Conservation (phyloP, 2,888 invertebrate species). For the Scaeva pyrastri region DNA sequence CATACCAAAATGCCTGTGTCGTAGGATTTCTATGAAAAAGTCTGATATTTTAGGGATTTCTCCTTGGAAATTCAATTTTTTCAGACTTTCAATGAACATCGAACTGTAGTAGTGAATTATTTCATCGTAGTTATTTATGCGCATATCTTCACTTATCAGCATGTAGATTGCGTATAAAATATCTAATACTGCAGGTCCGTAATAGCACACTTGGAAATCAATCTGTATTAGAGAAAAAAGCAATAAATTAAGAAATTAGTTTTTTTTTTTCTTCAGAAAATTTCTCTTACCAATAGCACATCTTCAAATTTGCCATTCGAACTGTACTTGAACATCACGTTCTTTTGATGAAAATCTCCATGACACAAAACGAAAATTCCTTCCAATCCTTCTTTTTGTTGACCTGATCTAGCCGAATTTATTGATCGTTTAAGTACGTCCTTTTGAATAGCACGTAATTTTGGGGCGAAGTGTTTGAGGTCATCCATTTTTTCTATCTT, state of each 20-base stretch:
- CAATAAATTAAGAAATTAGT: background rate
- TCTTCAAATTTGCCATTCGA: constrained; percentile 8
- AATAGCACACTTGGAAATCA: constrained; percentile 79
- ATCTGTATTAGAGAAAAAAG: constrained; percentile 48
- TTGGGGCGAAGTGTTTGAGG: background rate
- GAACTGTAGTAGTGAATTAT: constrained; percentile 77
- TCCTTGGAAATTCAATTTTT: constrained; percentile 76
- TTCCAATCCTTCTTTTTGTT: background rate
- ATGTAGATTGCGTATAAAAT: constrained; percentile 76
- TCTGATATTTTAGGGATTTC: constrained; percentile 74
- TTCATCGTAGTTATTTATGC: constrained; percentile 76
- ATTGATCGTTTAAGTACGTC: constrained; percentile 5
- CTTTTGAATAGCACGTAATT: constrained; percentile 1
- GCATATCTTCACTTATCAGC: constrained; percentile 69
- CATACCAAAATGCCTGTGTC: constrained; percentile 77
- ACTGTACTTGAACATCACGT: constrained; percentile 78
- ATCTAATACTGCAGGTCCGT: constrained; percentile 77
- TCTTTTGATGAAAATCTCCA: constrained; percentile 80
- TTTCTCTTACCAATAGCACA: constrained; percentile 18
- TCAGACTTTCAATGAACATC: constrained; percentile 75
- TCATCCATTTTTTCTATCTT: background rate
- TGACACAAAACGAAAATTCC: constrained; percentile 78
- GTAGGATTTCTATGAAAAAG: constrained; percentile 73
- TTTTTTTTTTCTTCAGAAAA: background rate
- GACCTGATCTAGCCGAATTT: constrained; percentile 69